Base-by-base conservation (phyloP, 2,113 vertebrate species). In the Turnix velox region DNA sequence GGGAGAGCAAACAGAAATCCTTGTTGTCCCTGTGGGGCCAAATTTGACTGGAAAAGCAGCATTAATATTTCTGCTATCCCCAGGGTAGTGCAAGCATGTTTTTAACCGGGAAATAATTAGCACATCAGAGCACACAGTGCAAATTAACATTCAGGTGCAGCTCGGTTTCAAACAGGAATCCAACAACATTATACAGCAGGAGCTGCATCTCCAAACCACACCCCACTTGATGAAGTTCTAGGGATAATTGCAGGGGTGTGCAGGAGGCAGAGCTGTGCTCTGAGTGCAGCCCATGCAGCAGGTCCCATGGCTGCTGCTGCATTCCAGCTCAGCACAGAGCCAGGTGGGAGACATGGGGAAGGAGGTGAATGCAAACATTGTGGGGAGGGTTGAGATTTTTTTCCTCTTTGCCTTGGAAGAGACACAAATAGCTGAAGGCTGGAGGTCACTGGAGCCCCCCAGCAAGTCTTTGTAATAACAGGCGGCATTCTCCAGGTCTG, bases 381-480 rank as follows among this genome's bases (percentile, higher is more conserved):
- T 55, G 24, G 57, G 72, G n/a, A 90, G 58, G n/a, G 30, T 63
- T 86, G 71, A 63, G 39, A 85, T 66, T 66, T 78, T 61, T 96
- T 94, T 84, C 33, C 33, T 84, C 80, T 93, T 90, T 93, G 78
- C 75, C 61, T 96, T 94, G 92, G 83, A 96, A 95, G 55, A 85
- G 71, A 68, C 75, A 95, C 82, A 96, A 92, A 94, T 81, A 95
- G 72, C 55, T 96, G 84, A 84, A 87, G 51, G 81, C 93, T 96
- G 82, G 63, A 95, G 95, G 96, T 95, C 93, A 94, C 63, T 57
- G 58, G 43, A 94, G 59, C 84, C 93, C 96, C 78, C 88, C 87
- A 96, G 93, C 79, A 87, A 91, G 92, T 45, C 87, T 92, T 77
- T 92, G 84, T 84, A 94, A 91, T 68, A 92, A 91, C 2, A 86